Evolutionary conservation across 2,888 invertebrate genomes (phyloP).

Genomic region (Hypercompe scribonia): DNA sequence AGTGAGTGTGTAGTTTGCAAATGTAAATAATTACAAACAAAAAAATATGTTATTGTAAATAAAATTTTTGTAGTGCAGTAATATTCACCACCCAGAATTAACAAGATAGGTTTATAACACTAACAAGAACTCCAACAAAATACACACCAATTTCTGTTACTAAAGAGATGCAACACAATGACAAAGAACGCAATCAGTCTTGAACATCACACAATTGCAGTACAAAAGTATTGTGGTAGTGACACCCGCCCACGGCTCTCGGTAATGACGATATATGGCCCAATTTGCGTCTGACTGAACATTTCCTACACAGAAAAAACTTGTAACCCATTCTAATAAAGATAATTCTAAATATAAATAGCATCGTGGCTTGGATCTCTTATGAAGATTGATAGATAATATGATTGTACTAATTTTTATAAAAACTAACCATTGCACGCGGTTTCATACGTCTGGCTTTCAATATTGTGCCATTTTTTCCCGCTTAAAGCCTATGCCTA

Average conservation of each 20-base stretch:
- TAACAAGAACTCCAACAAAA: background rate
- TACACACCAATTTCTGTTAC: background rate
- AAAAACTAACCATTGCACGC: background rate
- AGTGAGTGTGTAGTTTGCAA: no score
- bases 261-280: conserved; percentile 69
- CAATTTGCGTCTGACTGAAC: conserved; percentile 73
- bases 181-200: conserved; percentile 46
- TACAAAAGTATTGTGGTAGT: conserved; percentile 62
- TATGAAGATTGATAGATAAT: conserved; percentile 10
- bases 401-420: background rate
- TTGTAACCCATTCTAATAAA: conserved; percentile 25
- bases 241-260: conserved; percentile 59
- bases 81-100: no score
- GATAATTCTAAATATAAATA: conserved; percentile 10
- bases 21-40: no score
- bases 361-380: conserved; percentile 45
- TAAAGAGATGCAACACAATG: conserved; percentile 24
- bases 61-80: no score
- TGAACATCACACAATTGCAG: conserved; percentile 65
- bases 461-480: background rate
- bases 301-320: conserved; percentile 56
- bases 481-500: no score
- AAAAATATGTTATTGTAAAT: no score
- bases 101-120: background rate
- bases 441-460: no score